Conservation (phyloP, 2,888 invertebrate species). For the Odontothrips loti region DNA sequence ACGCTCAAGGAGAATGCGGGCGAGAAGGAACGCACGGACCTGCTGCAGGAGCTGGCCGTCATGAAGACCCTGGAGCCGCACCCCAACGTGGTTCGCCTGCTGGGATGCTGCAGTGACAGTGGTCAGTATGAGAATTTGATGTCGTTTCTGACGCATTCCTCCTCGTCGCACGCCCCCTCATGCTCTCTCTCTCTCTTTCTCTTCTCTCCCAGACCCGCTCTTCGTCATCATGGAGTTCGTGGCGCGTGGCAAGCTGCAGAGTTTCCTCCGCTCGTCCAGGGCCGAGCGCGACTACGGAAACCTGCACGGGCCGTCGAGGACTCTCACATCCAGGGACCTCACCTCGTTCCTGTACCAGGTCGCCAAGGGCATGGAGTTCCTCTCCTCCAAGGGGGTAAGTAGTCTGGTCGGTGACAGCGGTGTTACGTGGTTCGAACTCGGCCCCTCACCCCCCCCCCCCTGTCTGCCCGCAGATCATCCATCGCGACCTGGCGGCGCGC, state of each 20-base stretch:
- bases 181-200: constrained; percentile 29
- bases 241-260: constrained; percentile 81
- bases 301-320: constrained; percentile 69
- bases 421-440: neutral
- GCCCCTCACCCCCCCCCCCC: neutral
- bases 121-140: constrained; percentile 43
- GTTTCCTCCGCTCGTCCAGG: constrained; percentile 78
- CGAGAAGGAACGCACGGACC: constrained; percentile 78
- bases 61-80: constrained; percentile 90
- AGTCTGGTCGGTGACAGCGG: neutral
- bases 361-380: constrained; percentile 82
- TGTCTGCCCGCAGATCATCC: constrained; percentile 59
- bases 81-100: constrained; percentile 80
- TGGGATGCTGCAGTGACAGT: constrained; percentile 85
- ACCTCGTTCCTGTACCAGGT: constrained; percentile 90
- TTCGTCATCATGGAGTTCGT: constrained; percentile 92
- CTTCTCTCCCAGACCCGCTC: constrained; percentile 63
- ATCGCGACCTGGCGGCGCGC: constrained; percentile 45
- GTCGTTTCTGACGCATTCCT: neutral
- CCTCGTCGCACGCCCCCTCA: constrained; percentile 41
- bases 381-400: constrained; percentile 76
- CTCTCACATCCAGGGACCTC: constrained; percentile 77
- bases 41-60: constrained; percentile 81
- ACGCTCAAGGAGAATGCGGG: constrained; percentile 90
- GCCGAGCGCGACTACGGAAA: constrained; percentile 79